phyloP scores from a whole-genome alignment of 2,888 invertebrate species.

The Yponomeuta sedellus region DNA sequence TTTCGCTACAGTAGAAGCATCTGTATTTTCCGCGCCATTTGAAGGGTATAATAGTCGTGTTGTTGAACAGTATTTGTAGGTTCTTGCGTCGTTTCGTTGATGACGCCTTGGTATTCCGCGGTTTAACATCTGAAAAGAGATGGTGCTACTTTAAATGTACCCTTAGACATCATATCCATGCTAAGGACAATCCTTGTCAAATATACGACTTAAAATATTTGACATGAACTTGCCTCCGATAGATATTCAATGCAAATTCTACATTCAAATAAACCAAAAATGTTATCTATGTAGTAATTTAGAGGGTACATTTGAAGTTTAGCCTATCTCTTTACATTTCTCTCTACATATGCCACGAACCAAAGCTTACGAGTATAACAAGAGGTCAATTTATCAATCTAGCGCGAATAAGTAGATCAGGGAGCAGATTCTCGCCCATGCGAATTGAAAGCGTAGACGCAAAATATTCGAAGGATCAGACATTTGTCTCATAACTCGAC shows the following conservation, averaged over 20 bases:
- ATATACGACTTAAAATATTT: not conserved
- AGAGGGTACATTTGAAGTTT: slow-evolving; percentile 53
- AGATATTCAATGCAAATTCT: slow-evolving; percentile 16
- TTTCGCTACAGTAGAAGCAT: slow-evolving; percentile 66
- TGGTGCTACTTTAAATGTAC: slow-evolving; percentile 66
- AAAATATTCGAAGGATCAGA: too few species aligned
- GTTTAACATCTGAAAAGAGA: slow-evolving; percentile 62
- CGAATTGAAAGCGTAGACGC: too few species aligned
- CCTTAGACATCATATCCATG: slow-evolving; percentile 30
- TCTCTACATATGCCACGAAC: too few species aligned
- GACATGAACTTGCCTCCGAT: not conserved
- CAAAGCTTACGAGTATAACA: too few species aligned
- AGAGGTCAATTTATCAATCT: too few species aligned
- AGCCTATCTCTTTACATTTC: slow-evolving; percentile 8
- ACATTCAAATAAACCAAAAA: slow-evolving; percentile 3
- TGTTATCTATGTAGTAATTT: not conserved
- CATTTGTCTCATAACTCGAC: too few species aligned
- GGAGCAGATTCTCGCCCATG: too few species aligned
- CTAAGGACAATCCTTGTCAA: not conserved
- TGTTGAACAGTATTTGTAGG: slow-evolving; percentile 64
- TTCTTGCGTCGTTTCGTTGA: slow-evolving; percentile 63
- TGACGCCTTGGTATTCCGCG: slow-evolving; percentile 54
- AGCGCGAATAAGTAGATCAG: too few species aligned
- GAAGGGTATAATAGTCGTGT: slow-evolving; percentile 62
- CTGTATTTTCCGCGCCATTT: slow-evolving; percentile 70